Base-by-base conservation (phyloP, 30 jellyfish, hydroid and myxozoan genomes). In the Aurelia aurita complex sp. Pacific region DNA sequence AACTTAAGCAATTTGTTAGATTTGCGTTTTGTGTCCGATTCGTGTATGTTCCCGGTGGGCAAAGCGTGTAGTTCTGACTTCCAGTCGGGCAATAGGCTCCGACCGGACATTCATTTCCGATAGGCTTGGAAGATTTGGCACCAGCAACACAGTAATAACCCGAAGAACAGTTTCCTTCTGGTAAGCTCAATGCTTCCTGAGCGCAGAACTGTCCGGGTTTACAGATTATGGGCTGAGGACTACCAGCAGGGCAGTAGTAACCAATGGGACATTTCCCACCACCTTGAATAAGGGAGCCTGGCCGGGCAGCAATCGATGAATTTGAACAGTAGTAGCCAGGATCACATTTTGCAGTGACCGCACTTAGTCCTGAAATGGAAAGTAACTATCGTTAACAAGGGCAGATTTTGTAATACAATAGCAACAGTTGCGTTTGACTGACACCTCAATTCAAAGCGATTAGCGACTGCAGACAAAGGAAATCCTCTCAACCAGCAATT, bases 1-100 rank as follows among this genome's bases (percentile, higher is more conserved):
- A 95, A 67, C 89, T 77, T 36, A 86, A 17, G 76, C 99, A 95
- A 73, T 95, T 92, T 12, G 89, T 43, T 35, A 90, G 23, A 17
- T 72, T 71, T 15, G 74, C 75, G 72, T 90, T 95, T 43, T 82
- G 81, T 19, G 99, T 95, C 40, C 76, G 59, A 69, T 95, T 95
- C 53, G 97, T 46, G 88, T 4, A 95, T 32, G 99, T 95, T 33
- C 98, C 97, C 8, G 99, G 99, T 8, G 99, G 99, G 79, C 99
- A 95, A 13, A 95, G 85, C 11, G 97, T 95, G 77, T 77, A 87
- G 52, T 81, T 89, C 14, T 81, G 94, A 61, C 97, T 86, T 16
- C 97, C 97, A 0, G 73, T 74, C 54, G 94, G 97, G 61, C 99
- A 95, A 77, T 85, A 95, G 33, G 97, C 87, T 32, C 99, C 99